Percentiles rank a stretch among this genome's conserved stretches.
phyloP scores from a whole-genome alignment of 2,888 invertebrate genomes.

The Cordilura impudica region DNA sequence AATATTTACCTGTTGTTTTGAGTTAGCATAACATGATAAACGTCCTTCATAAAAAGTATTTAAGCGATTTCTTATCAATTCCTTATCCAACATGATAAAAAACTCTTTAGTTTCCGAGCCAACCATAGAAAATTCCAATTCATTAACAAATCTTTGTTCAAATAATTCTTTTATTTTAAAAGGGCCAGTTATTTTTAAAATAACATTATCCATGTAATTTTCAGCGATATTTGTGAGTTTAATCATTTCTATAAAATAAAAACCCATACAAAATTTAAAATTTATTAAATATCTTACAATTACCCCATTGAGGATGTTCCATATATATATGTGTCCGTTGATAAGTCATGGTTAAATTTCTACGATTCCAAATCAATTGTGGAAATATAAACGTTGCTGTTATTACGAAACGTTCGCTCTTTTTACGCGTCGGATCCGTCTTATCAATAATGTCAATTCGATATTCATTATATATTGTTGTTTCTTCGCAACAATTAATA shows the following conservation, averaged over 20 bases:
- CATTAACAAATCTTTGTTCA: constrained; percentile 64
- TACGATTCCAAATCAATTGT: constrained; percentile 67
- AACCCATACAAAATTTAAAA: too few relatives aligned
- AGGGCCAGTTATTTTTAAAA: constrained; percentile 67
- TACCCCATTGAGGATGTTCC: constrained; percentile 63
- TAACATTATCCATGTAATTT: constrained; percentile 34
- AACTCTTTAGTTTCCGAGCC: constrained; percentile 67
- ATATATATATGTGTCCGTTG: constrained; percentile 64
- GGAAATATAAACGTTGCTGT: constrained; percentile 67
- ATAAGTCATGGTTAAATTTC: constrained; percentile 66
- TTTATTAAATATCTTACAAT: background rate
- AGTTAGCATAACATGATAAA: constrained; percentile 65
- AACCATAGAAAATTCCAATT: constrained; percentile 59
- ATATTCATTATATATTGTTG: constrained; percentile 66
- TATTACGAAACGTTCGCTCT: constrained; percentile 62
- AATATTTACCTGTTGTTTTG: constrained; percentile 63
- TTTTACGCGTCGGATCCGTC: constrained; percentile 65
- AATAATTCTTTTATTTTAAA: constrained; percentile 68
- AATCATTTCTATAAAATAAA: constrained; percentile 56
- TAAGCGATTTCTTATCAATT: constrained; percentile 56
- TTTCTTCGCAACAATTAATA: constrained; percentile 67
- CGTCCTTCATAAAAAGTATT: constrained; percentile 68
- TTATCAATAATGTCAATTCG: constrained; percentile 67
- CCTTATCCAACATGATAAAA: constrained; percentile 66
- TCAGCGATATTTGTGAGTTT: constrained; percentile 60